phyloP scores from a whole-genome alignment of 2,797 vertebrate genomes.

The Holocentrus rufus region DNA sequence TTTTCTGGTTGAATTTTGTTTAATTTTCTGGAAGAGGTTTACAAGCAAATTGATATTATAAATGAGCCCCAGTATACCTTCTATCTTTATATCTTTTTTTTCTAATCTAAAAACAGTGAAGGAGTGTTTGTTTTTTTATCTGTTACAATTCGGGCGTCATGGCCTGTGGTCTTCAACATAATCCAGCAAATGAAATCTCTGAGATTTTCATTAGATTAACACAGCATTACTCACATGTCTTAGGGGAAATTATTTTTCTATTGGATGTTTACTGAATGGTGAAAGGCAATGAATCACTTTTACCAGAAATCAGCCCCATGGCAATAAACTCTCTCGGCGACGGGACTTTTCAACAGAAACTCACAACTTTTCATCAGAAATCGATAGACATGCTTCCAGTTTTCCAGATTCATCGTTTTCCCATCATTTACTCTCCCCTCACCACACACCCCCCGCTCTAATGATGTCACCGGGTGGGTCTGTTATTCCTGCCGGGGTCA shows the following conservation, averaged over 20 bases:
- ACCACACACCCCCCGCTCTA: background rate
- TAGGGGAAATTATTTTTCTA: slow-evolving; percentile 3
- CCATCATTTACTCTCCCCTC: slow-evolving; percentile 25
- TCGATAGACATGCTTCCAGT: background rate
- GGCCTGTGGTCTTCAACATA: background rate
- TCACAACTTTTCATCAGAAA: slow-evolving; percentile 7
- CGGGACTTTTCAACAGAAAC: background rate
- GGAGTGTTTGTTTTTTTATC: background rate
- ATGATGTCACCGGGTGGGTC: slow-evolving; percentile 31
- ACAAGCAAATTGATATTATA: background rate
- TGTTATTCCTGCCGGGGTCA: slow-evolving; percentile 19
- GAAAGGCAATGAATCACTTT: slow-evolving; percentile 3
- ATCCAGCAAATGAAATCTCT: slow-evolving; percentile 31
- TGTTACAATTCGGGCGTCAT: background rate
- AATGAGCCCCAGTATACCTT: background rate
- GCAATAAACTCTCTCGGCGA: background rate
- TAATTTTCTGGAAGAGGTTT: background rate
- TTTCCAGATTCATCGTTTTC: slow-evolving; percentile 32
- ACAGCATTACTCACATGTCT: slow-evolving; percentile 24
- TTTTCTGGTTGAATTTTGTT: background rate
- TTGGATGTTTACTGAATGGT: background rate
- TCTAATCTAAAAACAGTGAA: too few relatives aligned
- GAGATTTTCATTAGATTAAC: slow-evolving; percentile 56
- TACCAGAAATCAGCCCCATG: slow-evolving; percentile 4
- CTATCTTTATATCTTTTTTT: too few relatives aligned